phyloP scores from a whole-genome alignment of 2,888 invertebrate species.

The Endomychus coccineus region DNA sequence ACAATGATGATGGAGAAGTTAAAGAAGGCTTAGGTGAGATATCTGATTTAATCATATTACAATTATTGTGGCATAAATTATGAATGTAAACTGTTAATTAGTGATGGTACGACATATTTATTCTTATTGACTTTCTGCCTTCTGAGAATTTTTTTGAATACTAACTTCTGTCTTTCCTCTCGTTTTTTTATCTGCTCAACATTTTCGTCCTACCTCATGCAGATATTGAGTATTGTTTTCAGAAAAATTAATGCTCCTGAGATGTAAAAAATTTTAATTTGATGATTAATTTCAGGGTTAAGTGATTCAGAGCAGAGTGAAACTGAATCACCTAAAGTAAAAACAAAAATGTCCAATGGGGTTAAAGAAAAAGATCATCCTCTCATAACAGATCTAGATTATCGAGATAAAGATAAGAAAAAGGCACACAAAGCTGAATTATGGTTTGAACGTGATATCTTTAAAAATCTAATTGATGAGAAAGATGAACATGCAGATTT shows the following conservation, averaged over 20 bases:
- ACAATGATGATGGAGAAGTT: conserved; percentile 43
- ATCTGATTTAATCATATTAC: too few species aligned
- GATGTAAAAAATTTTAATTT: too few species aligned
- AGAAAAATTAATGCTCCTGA: too few species aligned
- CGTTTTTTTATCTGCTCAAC: too few species aligned
- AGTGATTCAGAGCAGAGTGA: conserved; percentile 54
- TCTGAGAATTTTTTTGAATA: too few species aligned
- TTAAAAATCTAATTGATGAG: conserved; percentile 72
- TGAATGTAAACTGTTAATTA: too few species aligned
- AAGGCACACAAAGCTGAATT: conserved; percentile 71
- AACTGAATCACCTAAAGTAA: conserved; percentile 16
- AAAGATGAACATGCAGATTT: conserved; percentile 84
- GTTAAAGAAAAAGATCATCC: conserved; percentile 51
- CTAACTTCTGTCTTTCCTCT: too few species aligned
- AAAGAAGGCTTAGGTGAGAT: conserved; percentile 52
- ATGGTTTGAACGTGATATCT: conserved; percentile 82
- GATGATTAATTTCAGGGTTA: conserved; percentile 45
- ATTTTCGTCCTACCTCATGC: too few species aligned
- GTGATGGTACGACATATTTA: too few species aligned
- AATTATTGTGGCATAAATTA: too few species aligned
- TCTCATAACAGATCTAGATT: conserved; percentile 71
- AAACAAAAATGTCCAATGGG: conserved; percentile 35
- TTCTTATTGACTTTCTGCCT: too few species aligned
- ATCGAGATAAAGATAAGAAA: conserved; percentile 64
- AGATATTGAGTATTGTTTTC: too few species aligned